Conservation (phyloP, 2,113 vertebrate genomes). For the Gallinago paraguaiae region DNA sequence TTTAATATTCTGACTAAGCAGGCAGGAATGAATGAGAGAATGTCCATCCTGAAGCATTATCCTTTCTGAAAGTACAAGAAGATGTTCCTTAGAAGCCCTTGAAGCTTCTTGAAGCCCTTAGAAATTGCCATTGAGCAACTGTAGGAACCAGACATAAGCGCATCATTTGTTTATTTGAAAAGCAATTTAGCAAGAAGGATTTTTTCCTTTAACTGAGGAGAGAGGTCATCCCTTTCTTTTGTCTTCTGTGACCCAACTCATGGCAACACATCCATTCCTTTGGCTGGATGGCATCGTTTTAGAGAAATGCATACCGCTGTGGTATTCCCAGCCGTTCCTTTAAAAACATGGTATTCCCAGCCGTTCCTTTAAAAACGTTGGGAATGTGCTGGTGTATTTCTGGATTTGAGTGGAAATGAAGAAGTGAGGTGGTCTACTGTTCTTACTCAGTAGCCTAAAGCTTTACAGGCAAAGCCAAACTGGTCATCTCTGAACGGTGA, state of each 20-base stretch:
- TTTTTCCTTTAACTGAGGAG: background rate
- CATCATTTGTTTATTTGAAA: background rate
- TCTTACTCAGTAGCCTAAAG: background rate
- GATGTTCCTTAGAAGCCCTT: background rate
- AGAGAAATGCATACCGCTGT: background rate
- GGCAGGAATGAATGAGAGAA: background rate
- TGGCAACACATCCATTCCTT: background rate
- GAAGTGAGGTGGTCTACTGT: background rate
- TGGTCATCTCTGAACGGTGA: background rate
- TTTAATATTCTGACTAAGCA: background rate
- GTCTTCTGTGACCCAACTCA: background rate
- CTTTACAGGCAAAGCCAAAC: background rate
- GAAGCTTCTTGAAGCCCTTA: no score
- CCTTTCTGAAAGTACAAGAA: background rate
- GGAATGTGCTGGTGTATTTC: background rate
- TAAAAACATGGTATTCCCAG: background rate
- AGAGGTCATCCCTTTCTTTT: background rate
- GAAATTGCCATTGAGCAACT: background rate
- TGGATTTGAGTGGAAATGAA: background rate
- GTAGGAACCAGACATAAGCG: background rate
- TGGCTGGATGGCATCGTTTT: background rate
- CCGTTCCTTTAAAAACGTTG: background rate
- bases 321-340: background rate
- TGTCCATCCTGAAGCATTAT: background rate
- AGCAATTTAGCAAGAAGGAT: background rate